Evolutionary conservation across 2,888 invertebrate genomes (phyloP).

Genomic region (Philonicus albiceps): DNA sequence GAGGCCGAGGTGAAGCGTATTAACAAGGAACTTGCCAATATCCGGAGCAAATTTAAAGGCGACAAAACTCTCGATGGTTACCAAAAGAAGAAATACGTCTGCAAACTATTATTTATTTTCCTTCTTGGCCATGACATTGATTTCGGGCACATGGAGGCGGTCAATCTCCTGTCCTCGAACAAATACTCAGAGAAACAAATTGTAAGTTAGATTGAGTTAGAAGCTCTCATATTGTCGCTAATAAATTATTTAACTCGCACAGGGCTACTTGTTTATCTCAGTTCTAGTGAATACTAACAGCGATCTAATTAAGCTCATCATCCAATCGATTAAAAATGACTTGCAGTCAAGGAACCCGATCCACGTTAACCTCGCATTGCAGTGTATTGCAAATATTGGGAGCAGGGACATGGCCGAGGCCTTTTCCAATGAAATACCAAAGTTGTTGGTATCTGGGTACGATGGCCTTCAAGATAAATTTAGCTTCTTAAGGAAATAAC

Average conservation of each 20-base stretch:
- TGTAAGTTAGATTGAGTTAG: slow-evolving; percentile 65
- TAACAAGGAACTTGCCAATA: slow-evolving; percentile 99
- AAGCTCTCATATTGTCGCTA: background rate
- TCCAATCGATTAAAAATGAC: slow-evolving; percentile 99
- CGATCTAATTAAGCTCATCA: slow-evolving; percentile 98
- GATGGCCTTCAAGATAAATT: slow-evolving; percentile 11
- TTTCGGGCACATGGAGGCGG: slow-evolving; percentile 99
- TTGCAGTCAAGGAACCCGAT: slow-evolving; percentile 95
- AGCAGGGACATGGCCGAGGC: slow-evolving; percentile 99
- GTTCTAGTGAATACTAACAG: slow-evolving; percentile 98
- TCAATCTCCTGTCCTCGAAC: slow-evolving; percentile 98
- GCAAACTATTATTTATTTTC: slow-evolving; percentile 99
- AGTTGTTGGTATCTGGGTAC: slow-evolving; percentile 94
- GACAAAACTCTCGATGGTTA: slow-evolving; percentile 99
- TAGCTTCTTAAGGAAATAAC: background rate
- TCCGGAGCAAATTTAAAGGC: slow-evolving; percentile 99
- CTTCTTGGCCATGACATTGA: slow-evolving; percentile 99
- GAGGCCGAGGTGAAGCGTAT: slow-evolving; percentile 99
- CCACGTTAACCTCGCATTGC: slow-evolving; percentile 97
- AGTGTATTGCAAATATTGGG: slow-evolving; percentile 99
- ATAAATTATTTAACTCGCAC: slow-evolving; percentile 54
- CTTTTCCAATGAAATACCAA: slow-evolving; percentile 97
- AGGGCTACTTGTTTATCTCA: slow-evolving; percentile 99
- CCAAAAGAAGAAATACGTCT: slow-evolving; percentile 99
- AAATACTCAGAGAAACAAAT: slow-evolving; percentile 99